Evolutionary conservation across 2,797 vertebrate genomes (phyloP).

Genomic region (Sebastes hubbsi): DNA sequence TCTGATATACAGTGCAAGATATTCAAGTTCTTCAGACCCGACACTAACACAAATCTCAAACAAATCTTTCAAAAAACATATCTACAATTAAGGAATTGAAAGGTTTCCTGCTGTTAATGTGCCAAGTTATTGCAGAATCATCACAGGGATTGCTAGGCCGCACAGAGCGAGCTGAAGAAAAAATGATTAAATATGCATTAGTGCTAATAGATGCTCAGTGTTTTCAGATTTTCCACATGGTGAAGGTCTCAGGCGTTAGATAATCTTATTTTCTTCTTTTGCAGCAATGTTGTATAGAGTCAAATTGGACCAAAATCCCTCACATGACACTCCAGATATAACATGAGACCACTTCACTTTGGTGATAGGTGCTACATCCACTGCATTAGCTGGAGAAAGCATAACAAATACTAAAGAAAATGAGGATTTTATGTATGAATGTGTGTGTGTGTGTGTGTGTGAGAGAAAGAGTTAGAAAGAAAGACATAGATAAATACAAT

Average conservation of each 20-base stretch:
- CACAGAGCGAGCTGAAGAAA: constrained; percentile 9
- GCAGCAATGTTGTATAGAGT: constrained; percentile 11
- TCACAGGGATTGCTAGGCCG: constrained; percentile 1
- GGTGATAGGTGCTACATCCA: not conserved
- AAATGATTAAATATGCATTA: constrained; percentile 46
- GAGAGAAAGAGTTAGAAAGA: not conserved
- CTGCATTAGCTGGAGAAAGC: not conserved
- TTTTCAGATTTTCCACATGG: constrained; percentile 22
- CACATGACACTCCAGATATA: constrained; percentile 3
- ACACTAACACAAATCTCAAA: not conserved
- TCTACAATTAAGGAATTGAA: constrained; percentile 20
- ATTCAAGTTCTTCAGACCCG: not conserved
- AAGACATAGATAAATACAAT: not conserved
- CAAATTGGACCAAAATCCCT: not conserved
- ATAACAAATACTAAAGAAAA: not conserved
- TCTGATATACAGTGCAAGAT: not conserved
- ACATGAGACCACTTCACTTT: not conserved
- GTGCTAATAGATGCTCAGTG: constrained; percentile 36
- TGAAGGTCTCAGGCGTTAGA: constrained; percentile 24
- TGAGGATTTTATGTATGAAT: not conserved
- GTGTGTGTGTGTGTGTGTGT: too few relatives aligned
- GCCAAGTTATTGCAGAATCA: constrained; percentile 20
- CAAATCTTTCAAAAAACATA: not conserved
- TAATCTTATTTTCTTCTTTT: constrained; percentile 15
- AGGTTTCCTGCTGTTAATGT: constrained; percentile 19